phyloP scores from a whole-genome alignment of 53 echinoderm and acorn worm genomes.

The Echinarachnius parma region DNA sequence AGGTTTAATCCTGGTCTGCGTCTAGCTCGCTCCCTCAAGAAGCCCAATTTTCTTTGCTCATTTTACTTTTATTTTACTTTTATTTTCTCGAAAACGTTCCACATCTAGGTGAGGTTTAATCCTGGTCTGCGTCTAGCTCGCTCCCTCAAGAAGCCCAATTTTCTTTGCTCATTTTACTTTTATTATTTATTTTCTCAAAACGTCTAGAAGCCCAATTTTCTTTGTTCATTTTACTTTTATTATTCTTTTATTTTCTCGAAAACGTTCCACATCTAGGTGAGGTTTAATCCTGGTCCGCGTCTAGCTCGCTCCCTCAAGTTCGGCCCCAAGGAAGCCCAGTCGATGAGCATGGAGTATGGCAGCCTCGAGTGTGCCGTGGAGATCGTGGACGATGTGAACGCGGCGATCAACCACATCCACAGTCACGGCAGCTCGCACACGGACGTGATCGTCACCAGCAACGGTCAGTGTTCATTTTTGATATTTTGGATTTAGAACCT shows the following conservation, averaged over 20 bases:
- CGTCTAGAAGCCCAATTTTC: no score
- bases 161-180: no score
- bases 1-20: no score
- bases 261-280: conserved; percentile 70
- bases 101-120: no score
- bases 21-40: no score
- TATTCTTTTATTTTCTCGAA: background rate
- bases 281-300: conserved; percentile 90
- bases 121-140: no score
- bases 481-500: no score
- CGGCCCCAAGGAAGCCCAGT: conserved; percentile 85
- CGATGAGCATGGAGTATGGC: conserved; percentile 87
- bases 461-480: conserved; percentile 73
- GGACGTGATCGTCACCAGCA: conserved; percentile 83
- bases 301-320: conserved; percentile 90
- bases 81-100: no score
- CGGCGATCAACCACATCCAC: conserved; percentile 88
- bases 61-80: no score
- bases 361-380: conserved; percentile 95
- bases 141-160: no score
- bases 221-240: background rate
- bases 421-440: conserved; percentile 95
- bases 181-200: no score
- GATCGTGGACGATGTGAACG: conserved; percentile 86
- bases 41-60: no score